Evolutionary conservation across 2,888 invertebrate species (phyloP).

Genomic region (Aelia acuminata): DNA sequence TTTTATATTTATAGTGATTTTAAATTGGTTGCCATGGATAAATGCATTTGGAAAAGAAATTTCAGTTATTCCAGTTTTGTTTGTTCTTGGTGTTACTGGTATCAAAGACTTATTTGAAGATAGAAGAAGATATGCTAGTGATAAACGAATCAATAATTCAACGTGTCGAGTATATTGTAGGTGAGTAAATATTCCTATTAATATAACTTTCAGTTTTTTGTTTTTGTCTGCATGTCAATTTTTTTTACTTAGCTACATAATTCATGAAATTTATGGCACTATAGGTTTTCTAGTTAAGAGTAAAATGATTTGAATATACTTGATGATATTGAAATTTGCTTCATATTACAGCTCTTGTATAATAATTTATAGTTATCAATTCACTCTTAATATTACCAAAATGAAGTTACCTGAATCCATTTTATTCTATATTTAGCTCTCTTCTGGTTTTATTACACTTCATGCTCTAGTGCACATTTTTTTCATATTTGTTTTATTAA

Average conservation of each 20-base stretch:
- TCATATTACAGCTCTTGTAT: no score
- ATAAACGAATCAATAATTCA: slow-evolving; percentile 93
- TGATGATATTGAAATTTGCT: no score
- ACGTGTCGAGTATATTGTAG: slow-evolving; percentile 92
- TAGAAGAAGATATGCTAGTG: slow-evolving; percentile 88
- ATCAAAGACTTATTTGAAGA: slow-evolving; percentile 97
- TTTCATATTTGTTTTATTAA: no score
- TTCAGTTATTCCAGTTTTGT: slow-evolving; percentile 94
- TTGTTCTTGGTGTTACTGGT: slow-evolving; percentile 94
- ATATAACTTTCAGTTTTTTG: neutral
- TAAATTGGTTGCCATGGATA: slow-evolving; percentile 96
- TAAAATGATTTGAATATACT: neutral
- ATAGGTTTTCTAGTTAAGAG: neutral
- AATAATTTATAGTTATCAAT: no score
- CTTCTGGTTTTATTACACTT: no score
- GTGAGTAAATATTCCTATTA: slow-evolving; percentile 72
- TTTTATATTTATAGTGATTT: slow-evolving; percentile 95
- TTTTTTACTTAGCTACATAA: neutral
- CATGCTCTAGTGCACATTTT: no score
- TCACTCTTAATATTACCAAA: no score
- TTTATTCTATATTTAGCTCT: no score
- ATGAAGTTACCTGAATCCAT: no score
- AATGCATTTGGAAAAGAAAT: slow-evolving; percentile 97
- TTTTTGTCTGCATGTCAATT: neutral
- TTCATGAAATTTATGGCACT: neutral